Evolutionary conservation across 2,797 vertebrate species (phyloP).

Genomic region (Sebastes melanostomus): DNA sequence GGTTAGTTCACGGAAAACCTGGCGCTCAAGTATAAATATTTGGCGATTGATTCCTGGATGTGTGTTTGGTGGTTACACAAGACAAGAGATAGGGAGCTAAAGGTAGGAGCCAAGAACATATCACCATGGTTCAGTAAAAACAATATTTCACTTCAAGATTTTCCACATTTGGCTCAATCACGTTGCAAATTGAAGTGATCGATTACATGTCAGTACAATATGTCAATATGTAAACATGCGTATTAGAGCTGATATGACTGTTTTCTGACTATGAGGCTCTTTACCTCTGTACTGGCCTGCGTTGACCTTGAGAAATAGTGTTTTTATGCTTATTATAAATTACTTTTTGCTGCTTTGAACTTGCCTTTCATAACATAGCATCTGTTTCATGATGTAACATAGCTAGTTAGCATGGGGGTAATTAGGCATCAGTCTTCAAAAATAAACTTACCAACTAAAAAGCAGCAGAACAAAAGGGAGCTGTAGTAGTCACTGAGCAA

Average conservation of each 20-base stretch:
- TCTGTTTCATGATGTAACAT: conserved; percentile 5
- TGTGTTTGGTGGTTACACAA: background rate
- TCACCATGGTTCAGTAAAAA: background rate
- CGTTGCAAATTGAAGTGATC: background rate
- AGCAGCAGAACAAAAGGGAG: background rate
- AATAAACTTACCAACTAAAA: background rate
- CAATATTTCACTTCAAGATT: background rate
- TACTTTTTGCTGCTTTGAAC: background rate
- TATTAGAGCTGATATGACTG: background rate
- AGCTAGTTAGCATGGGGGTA: background rate
- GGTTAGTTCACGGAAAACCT: conserved; percentile 50
- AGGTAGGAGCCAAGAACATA: background rate
- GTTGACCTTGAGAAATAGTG: background rate
- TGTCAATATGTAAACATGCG: background rate
- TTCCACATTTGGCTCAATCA: background rate
- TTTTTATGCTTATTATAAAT: background rate
- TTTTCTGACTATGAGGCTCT: background rate
- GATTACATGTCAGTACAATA: background rate
- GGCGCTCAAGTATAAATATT: conserved; percentile 36
- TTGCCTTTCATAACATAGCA: background rate
- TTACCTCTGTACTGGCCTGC: background rate
- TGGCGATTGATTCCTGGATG: conserved; percentile 9
- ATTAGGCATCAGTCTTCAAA: background rate
- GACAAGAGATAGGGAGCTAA: background rate
- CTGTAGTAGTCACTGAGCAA: background rate